phyloP scores from a whole-genome alignment of 2,888 invertebrate genomes.

The Fabriciana adippe region DNA sequence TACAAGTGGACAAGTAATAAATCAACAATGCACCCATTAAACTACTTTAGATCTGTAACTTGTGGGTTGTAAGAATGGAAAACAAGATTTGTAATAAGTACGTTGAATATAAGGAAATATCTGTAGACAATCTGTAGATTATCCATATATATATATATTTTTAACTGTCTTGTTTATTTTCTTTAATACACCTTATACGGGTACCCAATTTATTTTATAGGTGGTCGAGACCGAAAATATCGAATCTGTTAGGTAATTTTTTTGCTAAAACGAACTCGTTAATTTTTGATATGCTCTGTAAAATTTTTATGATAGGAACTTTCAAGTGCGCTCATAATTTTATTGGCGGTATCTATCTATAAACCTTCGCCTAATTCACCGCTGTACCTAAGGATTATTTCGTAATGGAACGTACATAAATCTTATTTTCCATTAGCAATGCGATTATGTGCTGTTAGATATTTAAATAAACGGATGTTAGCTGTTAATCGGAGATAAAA shows the following conservation, averaged over 20 bases:
- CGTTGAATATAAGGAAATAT: too few species aligned
- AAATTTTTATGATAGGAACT: slow-evolving; percentile 28
- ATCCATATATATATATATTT: too few species aligned
- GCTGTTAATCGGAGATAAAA: slow-evolving; percentile 6
- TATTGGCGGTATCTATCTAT: slow-evolving; percentile 42
- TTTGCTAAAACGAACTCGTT: slow-evolving; percentile 36
- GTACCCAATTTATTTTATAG: too few species aligned
- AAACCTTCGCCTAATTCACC: slow-evolving; percentile 58
- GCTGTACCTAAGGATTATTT: slow-evolving; percentile 51
- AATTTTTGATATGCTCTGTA: slow-evolving; percentile 32
- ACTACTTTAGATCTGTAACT: slow-evolving; percentile 15
- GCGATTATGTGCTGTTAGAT: slow-evolving; percentile 44
- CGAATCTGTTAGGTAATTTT: slow-evolving; percentile 9
- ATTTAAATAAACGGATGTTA: slow-evolving; percentile 18
- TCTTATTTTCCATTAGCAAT: slow-evolving; percentile 62
- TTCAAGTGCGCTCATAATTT: slow-evolving; percentile 49
- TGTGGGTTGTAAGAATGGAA: slow-evolving; percentile 6
- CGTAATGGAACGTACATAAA: slow-evolving; percentile 58
- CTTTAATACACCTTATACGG: background rate
- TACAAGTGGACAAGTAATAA: slow-evolving; percentile 16
- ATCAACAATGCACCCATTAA: slow-evolving; percentile 22
- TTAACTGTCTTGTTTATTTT: too few species aligned
- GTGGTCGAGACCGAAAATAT: too few species aligned
- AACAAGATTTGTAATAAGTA: background rate
- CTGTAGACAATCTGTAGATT: too few species aligned